A percentile compares a stretch with the other conserved stretches of the same genome.
Evolutionary conservation across 2,888 invertebrate species (phyloP).

Genomic region (Amitus sp.): DNA sequence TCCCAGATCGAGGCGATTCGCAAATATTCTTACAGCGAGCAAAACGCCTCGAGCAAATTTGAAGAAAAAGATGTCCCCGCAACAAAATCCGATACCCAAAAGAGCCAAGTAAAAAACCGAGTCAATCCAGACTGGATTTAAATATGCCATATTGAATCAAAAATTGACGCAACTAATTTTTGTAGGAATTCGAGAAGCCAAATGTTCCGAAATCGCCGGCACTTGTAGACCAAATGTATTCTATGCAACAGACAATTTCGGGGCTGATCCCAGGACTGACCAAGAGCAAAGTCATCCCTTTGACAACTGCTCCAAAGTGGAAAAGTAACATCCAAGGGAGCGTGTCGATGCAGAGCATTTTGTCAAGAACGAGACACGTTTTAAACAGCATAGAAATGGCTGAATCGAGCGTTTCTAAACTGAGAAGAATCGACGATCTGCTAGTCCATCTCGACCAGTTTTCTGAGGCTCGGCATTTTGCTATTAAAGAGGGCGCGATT

Average conservation of each 20-base stretch:
- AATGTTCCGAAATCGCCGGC: conserved; percentile 20
- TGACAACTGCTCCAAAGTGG: conserved; percentile 66
- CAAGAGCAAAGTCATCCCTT: conserved; percentile 51
- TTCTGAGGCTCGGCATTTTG: conserved; percentile 78
- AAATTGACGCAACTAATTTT: conserved; percentile 8
- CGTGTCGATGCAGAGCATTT: conserved; percentile 69
- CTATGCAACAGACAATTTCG: conserved; percentile 64
- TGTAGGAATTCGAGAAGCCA: conserved; percentile 19
- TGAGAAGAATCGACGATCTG: conserved; percentile 75
- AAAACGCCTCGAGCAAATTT: conserved; percentile 9
- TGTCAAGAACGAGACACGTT: conserved; percentile 75
- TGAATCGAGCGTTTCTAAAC: conserved; percentile 69
- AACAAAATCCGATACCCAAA: too few relatives aligned
- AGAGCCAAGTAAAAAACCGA: too few relatives aligned
- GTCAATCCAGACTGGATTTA: too few relatives aligned
- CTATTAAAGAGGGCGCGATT: conserved; percentile 80
- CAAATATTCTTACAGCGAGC: conserved; percentile 36
- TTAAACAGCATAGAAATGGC: conserved; percentile 73
- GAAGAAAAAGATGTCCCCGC: conserved; percentile 5
- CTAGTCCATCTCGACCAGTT: conserved; percentile 78
- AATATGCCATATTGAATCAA: not conserved
- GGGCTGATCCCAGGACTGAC: conserved; percentile 63
- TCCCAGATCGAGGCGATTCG: conserved; percentile 53
- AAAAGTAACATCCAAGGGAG: conserved; percentile 58
- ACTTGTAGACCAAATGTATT: conserved; percentile 47